Evolutionary conservation across 2,888 invertebrate species (phyloP), one percentile per base, ranked within the genome.

Genomic region (Steinernema carpocapsae): DNA sequence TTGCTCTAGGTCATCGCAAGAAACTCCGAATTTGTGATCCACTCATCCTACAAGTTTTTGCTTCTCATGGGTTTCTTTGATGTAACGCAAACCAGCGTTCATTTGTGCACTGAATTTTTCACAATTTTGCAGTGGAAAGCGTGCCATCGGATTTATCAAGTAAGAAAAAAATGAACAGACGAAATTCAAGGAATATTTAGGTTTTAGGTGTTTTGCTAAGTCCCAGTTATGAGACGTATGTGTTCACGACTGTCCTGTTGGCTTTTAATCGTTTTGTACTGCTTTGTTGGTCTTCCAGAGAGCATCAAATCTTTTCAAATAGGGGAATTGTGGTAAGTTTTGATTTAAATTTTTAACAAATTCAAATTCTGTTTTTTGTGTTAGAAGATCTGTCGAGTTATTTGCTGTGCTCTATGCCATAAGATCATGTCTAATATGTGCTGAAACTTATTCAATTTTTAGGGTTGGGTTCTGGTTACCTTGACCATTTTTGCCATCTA

Each of bases 21-120:
- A 64, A 32, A 64, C 29, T 14, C 64, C 3, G 64, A 64, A 64
- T 64, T 64, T 29, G 17, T 17, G 32, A 32, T 29, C 17, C 64
- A 64, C 19, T 17, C 64, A n/a, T 37, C 64, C 29, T 64, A 64
- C 64, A 64, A 64, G 37, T 26, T 64, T 37, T 29, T 64, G 64
- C 17, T 64, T 1, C 17, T 64, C 1, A 64, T 64, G 64, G 64
- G 64, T 17, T 26, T 64, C 64, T 64, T 64, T 29, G 64, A 64
- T 32, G 64, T 64, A 2, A 4, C 4, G 3, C 64, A 64, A 17
- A 12, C 32, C 32, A 26, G 14, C 1, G 26, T 37, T 22, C 64
- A 64, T 32, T 17, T 64, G 6, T 29, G 29, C 12, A 64, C 26
- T 7, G 64, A 32, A 6, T 4, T 64, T 17, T 64, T 64, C 64